Evolutionary conservation across 2,888 invertebrate genomes (phyloP), one percentile per base, ranked within the genome.

Genomic region (Hetaerina titia): DNA sequence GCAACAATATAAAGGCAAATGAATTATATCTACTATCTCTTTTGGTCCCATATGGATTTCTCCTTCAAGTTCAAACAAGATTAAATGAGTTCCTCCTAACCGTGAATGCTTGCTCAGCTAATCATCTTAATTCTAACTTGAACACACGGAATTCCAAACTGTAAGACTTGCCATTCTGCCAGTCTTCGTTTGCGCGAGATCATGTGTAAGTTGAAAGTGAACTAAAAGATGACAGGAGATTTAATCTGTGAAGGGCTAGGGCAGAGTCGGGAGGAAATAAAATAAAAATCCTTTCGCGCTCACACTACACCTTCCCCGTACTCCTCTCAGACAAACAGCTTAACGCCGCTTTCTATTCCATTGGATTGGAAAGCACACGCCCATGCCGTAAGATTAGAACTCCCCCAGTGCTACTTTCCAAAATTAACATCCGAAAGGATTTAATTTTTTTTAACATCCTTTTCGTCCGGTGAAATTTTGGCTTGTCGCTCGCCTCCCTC

Each of bases 301-400:
- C 74, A 74, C 74, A 74, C 15, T 74, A n/a, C n/a, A 25, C 15
- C 22, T 69, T n/a, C 74, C 8, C 25, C 74, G 25, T 8, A 9
- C 8, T n/a, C 74, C 25, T 25, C 25, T 74, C 74, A 74, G n/a
- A 31, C 64, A 92, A 92, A 92, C 64, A 45, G 45, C 92, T 56
- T 19, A 45, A 69, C 31, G 45, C 63, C 69, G 92, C 92, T 92
- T 92, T 92, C 92, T 69, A 69, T 92, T 92, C 92, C 92, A 92
- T 74, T 25, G 74, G 74, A 92, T 92, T 92, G 92, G 69, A 92
- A 92, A 92, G 69, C 56, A 92, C 92, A 92, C 74, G 74, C 74
- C 74, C 25, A 74, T 74, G 25, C 45, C 92, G 31, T 19, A 92
- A 92, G 63, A 92, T 92, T 92, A 25, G n/a, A 92, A 92, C 45